Conservation (phyloP, 2,113 vertebrate species). For the Tetrax tetrax region DNA sequence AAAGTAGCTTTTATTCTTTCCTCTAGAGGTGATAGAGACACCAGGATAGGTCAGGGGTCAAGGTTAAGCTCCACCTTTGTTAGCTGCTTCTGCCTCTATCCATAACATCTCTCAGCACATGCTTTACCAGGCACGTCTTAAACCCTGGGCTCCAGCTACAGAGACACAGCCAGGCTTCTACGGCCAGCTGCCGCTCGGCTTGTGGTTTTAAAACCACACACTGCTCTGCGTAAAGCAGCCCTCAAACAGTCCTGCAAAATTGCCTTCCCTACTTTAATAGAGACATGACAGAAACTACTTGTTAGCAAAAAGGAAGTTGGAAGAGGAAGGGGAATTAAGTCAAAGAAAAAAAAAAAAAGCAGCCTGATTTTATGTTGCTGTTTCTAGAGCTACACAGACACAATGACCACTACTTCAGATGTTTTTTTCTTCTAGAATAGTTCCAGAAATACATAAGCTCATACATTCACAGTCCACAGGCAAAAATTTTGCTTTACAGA, state of each 20-base stretch:
- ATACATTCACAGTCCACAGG: not conserved
- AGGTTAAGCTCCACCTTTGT: not conserved
- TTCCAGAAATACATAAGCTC: not conserved
- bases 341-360: not conserved
- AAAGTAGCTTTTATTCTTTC: constrained; percentile 1
- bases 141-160: not conserved
- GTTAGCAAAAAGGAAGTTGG: not conserved
- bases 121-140: not conserved
- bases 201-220: not conserved
- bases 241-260: not conserved
- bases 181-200: not conserved
- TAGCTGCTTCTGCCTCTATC: not conserved
- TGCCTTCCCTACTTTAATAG: not conserved
- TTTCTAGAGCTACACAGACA: not conserved
- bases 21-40: not conserved
- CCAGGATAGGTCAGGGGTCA: not conserved
- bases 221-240: not conserved
- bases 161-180: not conserved
- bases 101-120: accelerated
- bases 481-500: not conserved
- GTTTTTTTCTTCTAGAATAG: not conserved
- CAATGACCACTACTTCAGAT: not conserved
- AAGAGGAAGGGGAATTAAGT: not conserved
- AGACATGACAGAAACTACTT: not conserved
- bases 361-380: not conserved